Percentiles rank a stretch among this genome's conserved stretches.
These are phyloP conservation scores for Mamestra configurata DNA, from an alignment of 1,140 invertebrate genomes.

Conservation along the genomic window DNA sequence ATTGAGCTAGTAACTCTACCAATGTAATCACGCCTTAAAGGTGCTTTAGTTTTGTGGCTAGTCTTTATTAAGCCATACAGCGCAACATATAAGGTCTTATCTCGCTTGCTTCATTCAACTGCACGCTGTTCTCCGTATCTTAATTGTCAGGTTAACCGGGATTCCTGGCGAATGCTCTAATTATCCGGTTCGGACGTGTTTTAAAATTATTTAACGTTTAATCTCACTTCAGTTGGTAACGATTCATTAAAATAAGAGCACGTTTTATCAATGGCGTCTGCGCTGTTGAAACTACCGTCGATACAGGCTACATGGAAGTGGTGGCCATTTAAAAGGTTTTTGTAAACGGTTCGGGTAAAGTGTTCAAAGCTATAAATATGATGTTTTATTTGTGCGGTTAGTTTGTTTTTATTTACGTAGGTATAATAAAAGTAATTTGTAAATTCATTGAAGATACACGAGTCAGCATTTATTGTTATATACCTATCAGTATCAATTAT, in stretches of 20 bases:
- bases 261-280: conserved; percentile 22
- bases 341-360: neutral
- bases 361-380: neutral
- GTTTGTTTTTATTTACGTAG: neutral
- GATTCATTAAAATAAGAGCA: conserved; percentile 53
- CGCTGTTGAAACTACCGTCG: conserved; percentile 1
- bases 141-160: conserved; percentile 52
- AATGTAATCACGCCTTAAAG: conserved; percentile 1
- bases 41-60: neutral
- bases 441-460: neutral
- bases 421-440: neutral
- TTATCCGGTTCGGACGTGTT: conserved; percentile 55
- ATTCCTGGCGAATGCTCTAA: conserved; percentile 49
- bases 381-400: neutral
- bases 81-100: conserved; percentile 43
- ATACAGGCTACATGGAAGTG: neutral
- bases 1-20: conserved; percentile 5
- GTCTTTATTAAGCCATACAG: conserved; percentile 40
- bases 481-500: too few relatives aligned
- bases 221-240: conserved; percentile 41
- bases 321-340: neutral
- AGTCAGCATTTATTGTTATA: conserved; percentile 8
- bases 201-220: conserved; percentile 55
- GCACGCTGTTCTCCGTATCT: conserved; percentile 48
- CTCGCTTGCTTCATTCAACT: conserved; percentile 42